Base-by-base conservation (phyloP, 1,140 invertebrate genomes). In the Polypedilum pembai region DNA sequence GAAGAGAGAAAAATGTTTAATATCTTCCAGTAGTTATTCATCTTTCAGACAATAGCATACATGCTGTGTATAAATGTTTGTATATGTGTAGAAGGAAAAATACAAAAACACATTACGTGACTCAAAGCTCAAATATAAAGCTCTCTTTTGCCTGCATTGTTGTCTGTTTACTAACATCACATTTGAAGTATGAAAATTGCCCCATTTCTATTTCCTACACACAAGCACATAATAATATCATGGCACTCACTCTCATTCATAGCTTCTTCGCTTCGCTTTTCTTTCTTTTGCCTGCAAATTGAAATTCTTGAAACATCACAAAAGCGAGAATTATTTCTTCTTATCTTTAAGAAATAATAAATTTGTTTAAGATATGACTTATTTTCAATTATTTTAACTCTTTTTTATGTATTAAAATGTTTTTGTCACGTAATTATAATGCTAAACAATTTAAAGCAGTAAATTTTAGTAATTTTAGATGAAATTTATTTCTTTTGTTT, bases 141-240 rank as follows among this genome's bases (percentile, higher is more conserved):
- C 45, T 56, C 45, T 12, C 45, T 56, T n/a, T 56, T 56, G 45
- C 45, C 12, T 56, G 8, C 8, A 15, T 33, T 33, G 24, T 33
- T 56, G 45, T 56, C 12, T 56, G 45, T 56, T 12, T 56, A n/a
- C 45, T 56, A 15, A n/a, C 45, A 56, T 56, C 45, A 56, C n/a
- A 56, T 56, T 56, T 56, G n/a, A 56, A 56, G 45, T 56, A 56
- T n/a, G 45, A 56, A 56, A 56, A 56, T 56, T 56, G 45, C 45
- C 12, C 10, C 45, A 56, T 56, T 56, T 56, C 45, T 56, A 56
- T 56, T 56, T 56, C 45, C 45, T 56, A 15, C 45, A 56, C 45
- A 56, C n/a, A 15, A n/a, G 1, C 41, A 45, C 41, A 56, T 56
- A 56, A n/a, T 56, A 56, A n/a, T 56, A 56, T 56, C n/a, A 56